Evolutionary conservation across 2,797 vertebrate species (phyloP), one percentile per base, ranked within the genome.

Genomic region (Galagoides demidoff): DNA sequence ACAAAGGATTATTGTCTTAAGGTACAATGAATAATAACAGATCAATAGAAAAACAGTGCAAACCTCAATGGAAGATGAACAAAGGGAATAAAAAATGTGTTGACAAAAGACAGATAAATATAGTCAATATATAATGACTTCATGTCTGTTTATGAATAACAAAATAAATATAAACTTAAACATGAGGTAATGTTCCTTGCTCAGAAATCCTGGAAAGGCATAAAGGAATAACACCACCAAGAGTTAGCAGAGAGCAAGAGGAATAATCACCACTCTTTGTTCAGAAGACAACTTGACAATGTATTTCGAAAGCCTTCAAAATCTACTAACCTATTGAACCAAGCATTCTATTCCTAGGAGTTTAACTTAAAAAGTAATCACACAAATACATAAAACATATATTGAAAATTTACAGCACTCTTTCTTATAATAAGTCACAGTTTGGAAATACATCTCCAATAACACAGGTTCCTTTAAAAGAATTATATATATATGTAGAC

Each of bases 311-410:
- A 91, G 7, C 12, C 8, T 95, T 22, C 39, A 39, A 79, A 82
- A 70, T n/a, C 64, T 85, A 13, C 43, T 39, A 88, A 25, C 16
- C 22, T 89, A 16, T 23, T 88, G 49, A 81, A 20, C 12, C 22
- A 78, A 78, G 12, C 74, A 92, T 91, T 92, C 29, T 64, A 52
- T 74, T 79, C 23, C 19, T 68, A 68, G 63, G 22, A 88, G 19
- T 90, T 93, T 76, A 87, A 74, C 20, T 49, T 86, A 52, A 92
- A 86, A 92, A 59, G 20, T 37, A 77, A 82, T 70, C 25, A 78
- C 23, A 79, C 7, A 92, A 86, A 66, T 81, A 59, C 20, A 77
- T 59, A 76, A 90, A 87, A 61, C 22, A 23, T 49, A 23, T 34
- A 29, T 63, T 66, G 34, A 88, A 85, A 90, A 0, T 92, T 85